phyloP scores from a whole-genome alignment of 2,113 vertebrate species.

The Petaurus breviceps region DNA sequence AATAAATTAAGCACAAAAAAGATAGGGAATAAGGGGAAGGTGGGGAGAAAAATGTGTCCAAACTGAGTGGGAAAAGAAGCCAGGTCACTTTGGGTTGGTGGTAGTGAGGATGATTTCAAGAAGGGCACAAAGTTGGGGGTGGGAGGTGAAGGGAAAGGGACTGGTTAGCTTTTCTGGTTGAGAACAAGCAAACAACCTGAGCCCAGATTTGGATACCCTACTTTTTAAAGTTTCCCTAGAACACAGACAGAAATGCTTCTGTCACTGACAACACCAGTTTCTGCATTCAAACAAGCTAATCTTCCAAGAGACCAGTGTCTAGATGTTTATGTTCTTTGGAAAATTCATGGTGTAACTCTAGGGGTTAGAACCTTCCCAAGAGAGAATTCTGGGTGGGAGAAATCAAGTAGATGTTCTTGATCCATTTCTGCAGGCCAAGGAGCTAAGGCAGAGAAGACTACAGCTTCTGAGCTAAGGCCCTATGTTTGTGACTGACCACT shows the following conservation, averaged over 20 bases:
- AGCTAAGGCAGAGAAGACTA: background rate
- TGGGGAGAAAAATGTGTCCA: constrained; percentile 40
- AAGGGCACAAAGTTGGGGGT: constrained; percentile 40
- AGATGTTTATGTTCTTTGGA: constrained; percentile 51
- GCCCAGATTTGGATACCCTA: constrained; percentile 28
- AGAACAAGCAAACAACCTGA: constrained; percentile 19
- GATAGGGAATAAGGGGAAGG: background rate
- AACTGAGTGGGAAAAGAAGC: constrained; percentile 71
- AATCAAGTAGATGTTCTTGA: background rate
- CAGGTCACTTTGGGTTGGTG: constrained; percentile 78
- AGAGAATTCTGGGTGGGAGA: constrained; percentile 62
- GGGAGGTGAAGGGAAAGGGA: background rate
- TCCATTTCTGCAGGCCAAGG: constrained; percentile 19
- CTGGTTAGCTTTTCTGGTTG: constrained; percentile 11
- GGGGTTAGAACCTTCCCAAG: constrained; percentile 19
- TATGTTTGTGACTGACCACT: background rate
- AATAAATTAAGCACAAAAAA: constrained; percentile 85
- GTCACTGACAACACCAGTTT: constrained; percentile 54
- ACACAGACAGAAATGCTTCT: constrained; percentile 51
- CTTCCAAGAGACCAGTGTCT: constrained; percentile 29
- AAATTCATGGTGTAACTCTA: constrained; percentile 28
- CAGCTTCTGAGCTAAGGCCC: constrained; percentile 10
- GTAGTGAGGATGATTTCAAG: constrained; percentile 9
- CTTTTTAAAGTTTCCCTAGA: constrained; percentile 54
- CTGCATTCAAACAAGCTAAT: background rate